phyloP scores from a whole-genome alignment of 1,140 invertebrate species.

The Nephila pilipes region DNA sequence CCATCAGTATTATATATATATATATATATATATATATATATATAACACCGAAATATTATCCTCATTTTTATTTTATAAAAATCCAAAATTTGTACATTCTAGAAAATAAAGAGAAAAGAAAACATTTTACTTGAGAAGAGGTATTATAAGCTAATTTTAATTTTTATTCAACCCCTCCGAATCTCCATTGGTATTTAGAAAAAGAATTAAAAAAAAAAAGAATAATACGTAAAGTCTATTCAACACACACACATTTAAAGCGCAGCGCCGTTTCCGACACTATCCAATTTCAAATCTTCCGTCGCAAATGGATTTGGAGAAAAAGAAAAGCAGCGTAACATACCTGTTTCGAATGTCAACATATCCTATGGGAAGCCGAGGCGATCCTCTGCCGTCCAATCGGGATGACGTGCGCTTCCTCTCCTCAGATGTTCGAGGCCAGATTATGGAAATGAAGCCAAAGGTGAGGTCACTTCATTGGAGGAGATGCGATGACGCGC shows the following conservation, averaged over 20 bases:
- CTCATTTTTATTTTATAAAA: too few relatives aligned
- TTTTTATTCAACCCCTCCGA: not conserved
- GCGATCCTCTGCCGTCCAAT: not conserved
- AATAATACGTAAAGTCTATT: not conserved
- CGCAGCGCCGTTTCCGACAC: not conserved
- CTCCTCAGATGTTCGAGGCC: not conserved
- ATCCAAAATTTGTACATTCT: not conserved
- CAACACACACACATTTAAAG: not conserved
- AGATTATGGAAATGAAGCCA: slow-evolving; percentile 1
- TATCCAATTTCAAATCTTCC: slow-evolving; percentile 11
- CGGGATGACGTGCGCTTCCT: slow-evolving; percentile 8
- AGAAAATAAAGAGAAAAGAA: not conserved
- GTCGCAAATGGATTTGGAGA: not conserved
- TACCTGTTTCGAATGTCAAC: slow-evolving; percentile 27
- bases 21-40: too few relatives aligned
- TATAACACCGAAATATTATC: too few relatives aligned
- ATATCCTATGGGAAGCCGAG: not conserved
- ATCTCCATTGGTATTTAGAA: not conserved
- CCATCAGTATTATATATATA: too few relatives aligned
- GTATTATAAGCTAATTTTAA: not conserved
- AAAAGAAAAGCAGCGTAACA: not conserved
- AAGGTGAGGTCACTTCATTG: not conserved
- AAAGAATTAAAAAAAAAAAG: not conserved
- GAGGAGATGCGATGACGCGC: not conserved
- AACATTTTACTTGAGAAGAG: not conserved